These are phyloP conservation scores for Dryocosmus kuriphilus DNA, from an alignment of 2,888 invertebrate species.

Conservation along the genomic window DNA sequence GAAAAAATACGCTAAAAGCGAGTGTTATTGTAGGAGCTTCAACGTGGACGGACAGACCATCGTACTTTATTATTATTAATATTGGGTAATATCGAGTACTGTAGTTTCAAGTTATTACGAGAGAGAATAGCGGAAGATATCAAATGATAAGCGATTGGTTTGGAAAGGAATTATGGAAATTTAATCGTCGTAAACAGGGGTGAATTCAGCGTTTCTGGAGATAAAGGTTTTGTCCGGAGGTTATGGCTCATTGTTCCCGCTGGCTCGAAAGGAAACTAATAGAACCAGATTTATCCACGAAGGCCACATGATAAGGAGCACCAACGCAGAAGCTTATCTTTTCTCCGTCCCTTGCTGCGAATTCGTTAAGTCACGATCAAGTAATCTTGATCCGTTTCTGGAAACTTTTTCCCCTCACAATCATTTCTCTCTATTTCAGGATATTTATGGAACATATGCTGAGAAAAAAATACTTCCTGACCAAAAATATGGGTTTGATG, in stretches of 20 bases:
- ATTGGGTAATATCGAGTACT: not conserved
- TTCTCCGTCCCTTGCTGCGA: not conserved
- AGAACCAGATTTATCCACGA: constrained; percentile 13
- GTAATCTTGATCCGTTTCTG: not conserved
- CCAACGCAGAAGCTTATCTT: not conserved
- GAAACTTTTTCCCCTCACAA: not conserved
- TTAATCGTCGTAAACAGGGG: constrained; percentile 16
- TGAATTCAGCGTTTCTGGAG: not conserved
- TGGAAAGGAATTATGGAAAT: constrained; percentile 22
- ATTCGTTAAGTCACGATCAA: not conserved
- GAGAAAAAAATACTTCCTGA: not conserved
- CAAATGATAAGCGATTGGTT: constrained; percentile 13
- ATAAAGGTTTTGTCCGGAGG: not conserved
- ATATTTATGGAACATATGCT: not conserved
- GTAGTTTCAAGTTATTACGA: not conserved
- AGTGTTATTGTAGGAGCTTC: no score
- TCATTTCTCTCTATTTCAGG: constrained; percentile 17
- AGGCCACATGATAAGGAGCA: not conserved
- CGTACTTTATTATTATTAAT: no score
- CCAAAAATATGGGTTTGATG: not conserved
- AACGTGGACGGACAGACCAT: no score
- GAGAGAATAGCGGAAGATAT: constrained; percentile 4
- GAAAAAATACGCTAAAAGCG: no score
- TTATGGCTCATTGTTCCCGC: not conserved
- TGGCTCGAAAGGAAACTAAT: constrained; percentile 6